Percentiles rank a stretch among this genome's conserved stretches.
These are phyloP conservation scores for Heliothis virescens DNA, from an alignment of 1,140 invertebrate species.

Conservation along the genomic window DNA sequence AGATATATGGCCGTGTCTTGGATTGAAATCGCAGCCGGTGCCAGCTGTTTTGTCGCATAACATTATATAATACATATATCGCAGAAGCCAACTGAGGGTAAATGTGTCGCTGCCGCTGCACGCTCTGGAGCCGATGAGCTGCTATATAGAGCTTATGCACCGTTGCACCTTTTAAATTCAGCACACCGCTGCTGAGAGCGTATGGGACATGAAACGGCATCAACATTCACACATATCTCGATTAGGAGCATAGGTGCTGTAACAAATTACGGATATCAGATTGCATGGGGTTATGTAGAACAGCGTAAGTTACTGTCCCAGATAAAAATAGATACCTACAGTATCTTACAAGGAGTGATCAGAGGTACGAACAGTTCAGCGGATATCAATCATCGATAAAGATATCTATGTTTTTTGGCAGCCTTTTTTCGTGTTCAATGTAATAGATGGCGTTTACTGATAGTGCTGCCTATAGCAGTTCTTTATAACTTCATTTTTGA, in stretches of 20 bases:
- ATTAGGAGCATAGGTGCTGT: background rate
- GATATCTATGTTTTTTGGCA: slow-evolving; percentile 21
- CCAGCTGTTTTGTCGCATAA: slow-evolving; percentile 32
- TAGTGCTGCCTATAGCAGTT: background rate
- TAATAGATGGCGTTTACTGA: slow-evolving; percentile 34
- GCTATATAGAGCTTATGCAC: slow-evolving; percentile 33
- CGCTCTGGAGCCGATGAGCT: slow-evolving; percentile 6
- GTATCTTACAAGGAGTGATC: slow-evolving; percentile 16
- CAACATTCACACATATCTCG: slow-evolving; percentile 18
- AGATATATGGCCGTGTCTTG: slow-evolving; percentile 22
- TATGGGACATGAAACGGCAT: slow-evolving; percentile 4
- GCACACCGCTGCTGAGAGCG: background rate
- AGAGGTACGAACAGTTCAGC: slow-evolving; percentile 24
- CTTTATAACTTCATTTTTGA: background rate
- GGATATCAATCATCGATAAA: slow-evolving; percentile 43
- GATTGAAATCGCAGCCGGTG: slow-evolving; percentile 7
- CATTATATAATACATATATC: slow-evolving; percentile 18
- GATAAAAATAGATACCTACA: slow-evolving; percentile 6
- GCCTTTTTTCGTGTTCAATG: slow-evolving; percentile 8
- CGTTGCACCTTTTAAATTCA: slow-evolving; percentile 40
- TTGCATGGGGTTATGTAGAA: background rate
- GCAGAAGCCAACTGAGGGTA: slow-evolving; percentile 23
- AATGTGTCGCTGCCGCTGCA: background rate
- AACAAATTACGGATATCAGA: background rate
- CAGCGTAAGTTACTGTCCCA: background rate